phyloP scores from a whole-genome alignment of 2,113 vertebrate species.

The Puntigrus tetrazona region DNA sequence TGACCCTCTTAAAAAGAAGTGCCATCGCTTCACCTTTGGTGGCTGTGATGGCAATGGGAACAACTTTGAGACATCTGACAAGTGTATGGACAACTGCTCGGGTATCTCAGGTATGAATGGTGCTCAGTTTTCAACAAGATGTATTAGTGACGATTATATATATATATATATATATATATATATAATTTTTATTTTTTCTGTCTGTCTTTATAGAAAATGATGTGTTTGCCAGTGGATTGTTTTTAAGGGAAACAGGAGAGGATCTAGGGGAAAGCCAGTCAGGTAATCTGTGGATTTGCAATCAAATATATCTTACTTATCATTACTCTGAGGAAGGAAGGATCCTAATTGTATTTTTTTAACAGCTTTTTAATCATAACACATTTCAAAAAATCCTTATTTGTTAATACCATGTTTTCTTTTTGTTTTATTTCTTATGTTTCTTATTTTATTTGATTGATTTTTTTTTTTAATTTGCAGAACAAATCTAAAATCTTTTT shows the following conservation, averaged over 20 bases:
- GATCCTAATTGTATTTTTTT: background rate
- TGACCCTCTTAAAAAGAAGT: slow-evolving; percentile 79
- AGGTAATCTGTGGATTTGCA: slow-evolving; percentile 52
- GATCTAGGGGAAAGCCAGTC: slow-evolving; percentile 55
- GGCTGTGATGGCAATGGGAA: slow-evolving; percentile 87
- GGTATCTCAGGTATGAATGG: slow-evolving; percentile 80
- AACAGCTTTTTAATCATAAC: background rate
- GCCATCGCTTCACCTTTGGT: slow-evolving; percentile 84
- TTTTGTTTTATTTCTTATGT: no score
- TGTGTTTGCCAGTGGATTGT: slow-evolving; percentile 63
- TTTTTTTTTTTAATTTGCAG: no score
- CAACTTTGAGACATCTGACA: slow-evolving; percentile 79
- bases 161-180: no score
- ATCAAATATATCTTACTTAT: background rate
- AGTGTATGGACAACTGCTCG: slow-evolving; percentile 76
- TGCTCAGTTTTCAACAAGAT: background rate
- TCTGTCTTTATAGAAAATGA: slow-evolving; percentile 57
- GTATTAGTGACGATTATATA: background rate
- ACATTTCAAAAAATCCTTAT: no score
- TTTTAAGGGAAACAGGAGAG: slow-evolving; percentile 44
- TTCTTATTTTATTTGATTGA: no score
- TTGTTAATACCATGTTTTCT: no score
- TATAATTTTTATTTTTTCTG: no score
- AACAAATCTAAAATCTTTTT: no score
- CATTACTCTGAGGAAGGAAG: background rate